These are phyloP conservation scores for Brachystomella parvula DNA, from an alignment of 1,140 invertebrate genomes.

Conservation along the genomic window DNA sequence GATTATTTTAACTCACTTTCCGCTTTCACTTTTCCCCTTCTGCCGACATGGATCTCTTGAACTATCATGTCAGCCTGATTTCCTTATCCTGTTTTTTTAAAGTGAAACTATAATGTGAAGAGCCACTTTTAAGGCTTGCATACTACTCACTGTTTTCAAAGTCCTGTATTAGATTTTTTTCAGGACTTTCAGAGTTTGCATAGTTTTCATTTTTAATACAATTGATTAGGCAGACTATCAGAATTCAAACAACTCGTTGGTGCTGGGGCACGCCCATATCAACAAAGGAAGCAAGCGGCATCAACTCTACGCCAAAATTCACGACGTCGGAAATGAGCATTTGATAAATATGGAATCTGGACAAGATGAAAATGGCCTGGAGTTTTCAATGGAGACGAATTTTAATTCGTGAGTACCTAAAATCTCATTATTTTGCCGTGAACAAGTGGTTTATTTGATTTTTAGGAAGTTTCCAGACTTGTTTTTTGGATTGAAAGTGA, in stretches of 20 bases:
- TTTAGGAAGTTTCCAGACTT: constrained; percentile 32
- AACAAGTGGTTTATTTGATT: constrained; percentile 10
- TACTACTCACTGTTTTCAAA: too few relatives aligned
- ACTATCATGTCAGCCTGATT: too few relatives aligned
- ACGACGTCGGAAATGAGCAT: constrained; percentile 15
- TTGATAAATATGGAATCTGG: constrained; percentile 22
- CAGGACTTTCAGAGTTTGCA: too few relatives aligned
- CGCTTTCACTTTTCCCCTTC: too few relatives aligned
- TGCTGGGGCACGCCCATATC: constrained; percentile 23
- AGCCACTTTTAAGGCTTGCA: too few relatives aligned
- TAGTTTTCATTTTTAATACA: too few relatives aligned
- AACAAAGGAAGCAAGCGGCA: constrained; percentile 15
- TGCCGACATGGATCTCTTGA: too few relatives aligned
- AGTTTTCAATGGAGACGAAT: constrained; percentile 21
- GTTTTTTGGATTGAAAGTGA: constrained; percentile 20
- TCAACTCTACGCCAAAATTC: constrained; percentile 19
- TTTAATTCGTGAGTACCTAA: constrained; percentile 20
- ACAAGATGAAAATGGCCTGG: constrained; percentile 25
- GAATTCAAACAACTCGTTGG: constrained; percentile 14
- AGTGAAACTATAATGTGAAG: too few relatives aligned
- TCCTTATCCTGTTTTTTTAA: too few relatives aligned
- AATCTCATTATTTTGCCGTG: background rate
- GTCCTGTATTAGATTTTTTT: too few relatives aligned
- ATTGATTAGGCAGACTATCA: constrained; percentile 29
- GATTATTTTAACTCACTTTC: background rate